Evolutionary conservation across 1,140 invertebrate species (phyloP).

Genomic region (Eupeodes corollae): DNA sequence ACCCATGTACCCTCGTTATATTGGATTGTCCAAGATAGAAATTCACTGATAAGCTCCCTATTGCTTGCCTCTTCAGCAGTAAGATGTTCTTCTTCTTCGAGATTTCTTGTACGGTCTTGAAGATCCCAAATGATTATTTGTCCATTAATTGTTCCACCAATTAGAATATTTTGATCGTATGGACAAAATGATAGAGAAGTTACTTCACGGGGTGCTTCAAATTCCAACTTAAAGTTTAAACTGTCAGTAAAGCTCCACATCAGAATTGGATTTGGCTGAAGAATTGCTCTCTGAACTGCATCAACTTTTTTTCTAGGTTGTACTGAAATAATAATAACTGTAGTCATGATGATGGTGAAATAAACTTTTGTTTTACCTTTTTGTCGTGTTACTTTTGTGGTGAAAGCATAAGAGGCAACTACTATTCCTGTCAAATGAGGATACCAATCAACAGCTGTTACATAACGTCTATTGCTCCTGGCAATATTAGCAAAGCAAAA

Average conservation of each 20-base stretch:
- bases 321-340: not conserved
- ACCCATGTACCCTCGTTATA: conserved; percentile 44
- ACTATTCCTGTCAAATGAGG: conserved; percentile 52
- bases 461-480: conserved; percentile 37
- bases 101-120: conserved; percentile 49
- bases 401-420: conserved; percentile 49
- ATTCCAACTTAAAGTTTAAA: conserved; percentile 54
- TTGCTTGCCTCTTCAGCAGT: conserved; percentile 51
- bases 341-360: not conserved
- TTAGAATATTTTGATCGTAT: conserved; percentile 51
- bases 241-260: conserved; percentile 62
- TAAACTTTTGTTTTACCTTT: conserved; percentile 3
- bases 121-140: conserved; percentile 64
- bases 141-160: conserved; percentile 61
- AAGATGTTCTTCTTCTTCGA: conserved; percentile 49
- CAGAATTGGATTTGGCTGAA: conserved; percentile 48
- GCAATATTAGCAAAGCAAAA: conserved; percentile 34
- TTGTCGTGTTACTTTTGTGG: conserved; percentile 15
- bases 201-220: conserved; percentile 54
- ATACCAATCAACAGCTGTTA: conserved; percentile 57
- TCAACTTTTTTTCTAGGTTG: conserved; percentile 14
- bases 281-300: conserved; percentile 41
- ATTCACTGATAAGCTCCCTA: conserved; percentile 45
- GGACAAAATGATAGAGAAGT: conserved; percentile 53
- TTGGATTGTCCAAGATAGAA: conserved; percentile 57